These are phyloP conservation scores for Cynopterus sphinx DNA, from an alignment of 2,797 vertebrate species.

Conservation along the genomic window DNA sequence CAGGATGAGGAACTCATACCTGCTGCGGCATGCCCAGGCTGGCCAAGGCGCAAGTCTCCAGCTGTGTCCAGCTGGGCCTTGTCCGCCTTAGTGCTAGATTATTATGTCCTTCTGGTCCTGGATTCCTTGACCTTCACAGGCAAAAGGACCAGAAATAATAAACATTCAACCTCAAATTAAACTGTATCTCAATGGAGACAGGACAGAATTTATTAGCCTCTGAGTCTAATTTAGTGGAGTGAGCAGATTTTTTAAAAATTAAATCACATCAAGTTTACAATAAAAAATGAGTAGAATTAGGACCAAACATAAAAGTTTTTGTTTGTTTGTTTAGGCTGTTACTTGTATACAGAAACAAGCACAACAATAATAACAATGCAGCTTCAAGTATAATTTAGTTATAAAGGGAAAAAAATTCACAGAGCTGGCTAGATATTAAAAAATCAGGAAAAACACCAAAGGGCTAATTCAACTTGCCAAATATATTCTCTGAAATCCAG, in stretches of 20 bases:
- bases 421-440: not conserved
- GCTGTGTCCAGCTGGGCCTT: not conserved
- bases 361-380: not conserved
- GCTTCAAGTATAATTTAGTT: not conserved
- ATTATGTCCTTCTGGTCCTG: not conserved
- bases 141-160: not conserved
- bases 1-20: not conserved
- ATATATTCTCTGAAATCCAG: not conserved
- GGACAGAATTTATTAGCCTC: not conserved
- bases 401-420: not conserved
- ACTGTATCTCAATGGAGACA: not conserved
- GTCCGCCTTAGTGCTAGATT: not conserved
- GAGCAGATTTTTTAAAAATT: not conserved
- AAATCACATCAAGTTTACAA: conserved; percentile 10
- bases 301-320: not conserved
- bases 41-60: not conserved
- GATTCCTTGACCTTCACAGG: not conserved
- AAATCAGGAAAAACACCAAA: not conserved
- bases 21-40: no score
- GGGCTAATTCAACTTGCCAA: not conserved
- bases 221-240: not conserved
- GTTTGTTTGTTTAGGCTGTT: not conserved
- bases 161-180: not conserved
- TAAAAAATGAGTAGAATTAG: not conserved
- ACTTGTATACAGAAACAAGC: not conserved